Evolutionary conservation across 2,888 invertebrate species (phyloP).

Genomic region (Coenonympha glycerion): DNA sequence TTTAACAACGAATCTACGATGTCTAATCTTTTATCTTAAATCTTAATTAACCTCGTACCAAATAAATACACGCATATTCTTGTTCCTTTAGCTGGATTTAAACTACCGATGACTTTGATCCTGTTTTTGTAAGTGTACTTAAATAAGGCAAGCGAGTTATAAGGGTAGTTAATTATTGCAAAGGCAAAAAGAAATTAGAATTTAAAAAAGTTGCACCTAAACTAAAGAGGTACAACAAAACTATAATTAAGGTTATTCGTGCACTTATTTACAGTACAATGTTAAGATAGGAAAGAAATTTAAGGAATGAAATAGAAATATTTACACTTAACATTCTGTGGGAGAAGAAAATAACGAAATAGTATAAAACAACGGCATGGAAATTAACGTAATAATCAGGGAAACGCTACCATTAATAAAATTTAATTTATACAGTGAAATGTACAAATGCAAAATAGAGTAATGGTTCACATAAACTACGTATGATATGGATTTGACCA

Average conservation of each 20-base stretch:
- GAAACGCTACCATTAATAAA: background rate
- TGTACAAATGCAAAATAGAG: no score
- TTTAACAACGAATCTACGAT: no score
- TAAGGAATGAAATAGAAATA: background rate
- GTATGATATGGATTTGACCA: no score
- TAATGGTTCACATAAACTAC: no score
- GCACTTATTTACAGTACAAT: background rate
- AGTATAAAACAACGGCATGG: constrained; percentile 15
- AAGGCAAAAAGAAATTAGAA: background rate
- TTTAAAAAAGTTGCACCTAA: background rate
- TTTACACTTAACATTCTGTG: constrained; percentile 2
- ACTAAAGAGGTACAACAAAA: background rate
- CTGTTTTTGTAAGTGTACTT: background rate
- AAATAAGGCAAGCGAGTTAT: background rate
- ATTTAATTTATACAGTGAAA: background rate
- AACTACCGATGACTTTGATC: no score
- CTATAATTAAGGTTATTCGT: background rate
- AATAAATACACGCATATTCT: no score
- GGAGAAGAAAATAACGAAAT: background rate
- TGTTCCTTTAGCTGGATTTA: no score
- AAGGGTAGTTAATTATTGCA: background rate
- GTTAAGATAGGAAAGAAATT: background rate
- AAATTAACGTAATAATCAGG: constrained; percentile 18
- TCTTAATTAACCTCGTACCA: no score
- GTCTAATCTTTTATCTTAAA: no score